Conservation (phyloP, 2,888 invertebrate species). For the Morpho helenor region DNA sequence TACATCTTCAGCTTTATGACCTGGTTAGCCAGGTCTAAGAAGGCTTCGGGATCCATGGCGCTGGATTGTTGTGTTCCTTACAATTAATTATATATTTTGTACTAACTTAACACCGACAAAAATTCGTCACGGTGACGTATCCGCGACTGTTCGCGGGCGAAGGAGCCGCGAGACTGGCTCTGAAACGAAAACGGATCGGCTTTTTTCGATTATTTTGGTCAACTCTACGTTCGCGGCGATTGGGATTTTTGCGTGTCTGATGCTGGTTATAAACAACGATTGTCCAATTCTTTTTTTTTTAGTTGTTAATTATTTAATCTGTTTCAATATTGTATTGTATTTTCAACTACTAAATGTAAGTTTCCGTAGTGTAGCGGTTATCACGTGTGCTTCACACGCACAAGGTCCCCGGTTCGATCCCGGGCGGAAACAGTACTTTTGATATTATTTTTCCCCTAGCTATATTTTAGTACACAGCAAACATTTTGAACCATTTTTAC, state of each 20-base stretch:
- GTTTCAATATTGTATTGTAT: constrained; percentile 17
- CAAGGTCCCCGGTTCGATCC: constrained; percentile 86
- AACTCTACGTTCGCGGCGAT: constrained; percentile 16
- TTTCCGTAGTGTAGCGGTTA: constrained; percentile 89
- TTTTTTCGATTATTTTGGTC: constrained; percentile 55
- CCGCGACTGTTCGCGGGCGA: constrained; percentile 72
- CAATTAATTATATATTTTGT: constrained; percentile 42
- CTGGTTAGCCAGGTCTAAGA: constrained; percentile 98
- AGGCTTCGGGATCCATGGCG: constrained; percentile 96
- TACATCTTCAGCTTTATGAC: constrained; percentile 99
- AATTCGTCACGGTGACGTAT: constrained; percentile 50
- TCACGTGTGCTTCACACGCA: constrained; percentile 90
- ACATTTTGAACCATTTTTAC: no score
- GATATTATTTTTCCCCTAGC: neutral
- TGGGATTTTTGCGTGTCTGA: constrained; percentile 9
- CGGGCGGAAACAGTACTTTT: constrained; percentile 80
- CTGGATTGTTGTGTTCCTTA: constrained; percentile 38
- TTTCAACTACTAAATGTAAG: constrained; percentile 30
- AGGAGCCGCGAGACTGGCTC: constrained; percentile 69
- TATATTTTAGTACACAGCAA: no score
- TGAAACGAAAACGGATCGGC: constrained; percentile 27
- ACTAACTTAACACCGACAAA: constrained; percentile 76
- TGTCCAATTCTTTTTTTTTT: constrained; percentile 13
- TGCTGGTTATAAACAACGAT: constrained; percentile 10
- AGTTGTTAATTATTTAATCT: neutral